Conservation (phyloP, 2,888 invertebrate genomes). For the Opisthograptis luteolata region DNA sequence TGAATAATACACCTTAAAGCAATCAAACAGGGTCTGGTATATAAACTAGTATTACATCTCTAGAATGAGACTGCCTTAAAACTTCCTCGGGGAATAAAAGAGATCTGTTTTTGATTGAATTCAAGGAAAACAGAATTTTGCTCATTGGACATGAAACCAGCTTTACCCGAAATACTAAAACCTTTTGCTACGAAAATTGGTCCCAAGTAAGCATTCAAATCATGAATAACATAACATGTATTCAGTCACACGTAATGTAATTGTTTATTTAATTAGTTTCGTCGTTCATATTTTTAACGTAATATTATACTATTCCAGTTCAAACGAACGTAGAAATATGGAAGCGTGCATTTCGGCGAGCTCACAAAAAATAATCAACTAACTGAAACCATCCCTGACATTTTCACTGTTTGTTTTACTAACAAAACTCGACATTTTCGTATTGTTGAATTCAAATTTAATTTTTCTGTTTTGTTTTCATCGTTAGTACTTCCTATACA, state of each 20-base stretch:
- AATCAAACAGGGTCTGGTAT: neutral
- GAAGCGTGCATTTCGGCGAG: neutral
- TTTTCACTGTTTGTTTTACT: neutral
- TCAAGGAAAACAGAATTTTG: constrained; percentile 21
- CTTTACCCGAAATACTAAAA: neutral
- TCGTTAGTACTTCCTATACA: too few species aligned
- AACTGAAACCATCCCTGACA: neutral
- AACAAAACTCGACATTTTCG: neutral
- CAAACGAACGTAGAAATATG: constrained; percentile 7
- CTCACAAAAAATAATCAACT: neutral
- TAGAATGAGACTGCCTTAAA: constrained; percentile 41
- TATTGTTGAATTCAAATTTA: constrained; percentile 2
- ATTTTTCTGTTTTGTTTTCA: neutral
- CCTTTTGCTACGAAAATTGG: neutral
- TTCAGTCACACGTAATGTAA: too few species aligned
- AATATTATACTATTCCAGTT: too few species aligned
- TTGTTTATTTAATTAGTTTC: too few species aligned
- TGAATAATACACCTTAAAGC: constrained; percentile 2
- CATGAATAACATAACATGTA: too few species aligned
- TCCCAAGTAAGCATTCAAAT: too few species aligned
- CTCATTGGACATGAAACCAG: constrained; percentile 1
- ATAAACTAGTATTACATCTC: constrained; percentile 39
- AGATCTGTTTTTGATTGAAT: constrained; percentile 44
- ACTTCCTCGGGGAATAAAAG: constrained; percentile 38
- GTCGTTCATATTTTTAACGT: too few species aligned